Conservation (phyloP, 2,113 vertebrate genomes). For the Oreotrochilus melanogaster region DNA sequence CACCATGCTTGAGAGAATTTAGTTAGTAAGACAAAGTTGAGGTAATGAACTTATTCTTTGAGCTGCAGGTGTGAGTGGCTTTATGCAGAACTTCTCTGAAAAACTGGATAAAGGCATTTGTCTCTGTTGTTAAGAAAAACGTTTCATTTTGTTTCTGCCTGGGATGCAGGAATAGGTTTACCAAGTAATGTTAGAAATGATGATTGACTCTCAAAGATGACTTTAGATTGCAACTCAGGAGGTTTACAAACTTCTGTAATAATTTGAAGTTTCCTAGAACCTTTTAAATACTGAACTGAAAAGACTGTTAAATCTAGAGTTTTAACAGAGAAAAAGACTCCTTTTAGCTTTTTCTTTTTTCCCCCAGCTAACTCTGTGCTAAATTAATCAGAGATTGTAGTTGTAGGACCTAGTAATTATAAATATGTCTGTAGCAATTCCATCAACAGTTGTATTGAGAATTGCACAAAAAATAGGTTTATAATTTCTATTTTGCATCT, state of each 20-base stretch:
- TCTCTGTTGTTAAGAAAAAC: background rate
- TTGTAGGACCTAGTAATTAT: background rate
- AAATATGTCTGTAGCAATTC: background rate
- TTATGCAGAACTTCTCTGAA: background rate
- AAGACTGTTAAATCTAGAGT: background rate
- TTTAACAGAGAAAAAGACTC: background rate
- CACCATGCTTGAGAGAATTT: background rate
- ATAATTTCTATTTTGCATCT: background rate
- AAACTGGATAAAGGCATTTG: background rate
- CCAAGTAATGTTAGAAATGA: background rate
- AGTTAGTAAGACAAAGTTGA: background rate
- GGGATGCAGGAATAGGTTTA: background rate
- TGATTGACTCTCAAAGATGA: background rate
- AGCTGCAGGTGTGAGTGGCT: background rate
- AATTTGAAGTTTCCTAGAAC: background rate
- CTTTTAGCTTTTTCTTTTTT: background rate
- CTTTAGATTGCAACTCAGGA: background rate
- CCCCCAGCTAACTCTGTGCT: background rate
- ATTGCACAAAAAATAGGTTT: background rate
- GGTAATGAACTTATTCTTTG: background rate
- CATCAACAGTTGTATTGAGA: background rate
- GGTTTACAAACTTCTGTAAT: background rate
- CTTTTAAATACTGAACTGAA: background rate
- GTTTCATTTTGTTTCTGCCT: background rate
- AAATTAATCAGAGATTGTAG: background rate